Evolutionary conservation across 2,797 vertebrate species (phyloP).

Genomic region (Anguilla anguilla): DNA sequence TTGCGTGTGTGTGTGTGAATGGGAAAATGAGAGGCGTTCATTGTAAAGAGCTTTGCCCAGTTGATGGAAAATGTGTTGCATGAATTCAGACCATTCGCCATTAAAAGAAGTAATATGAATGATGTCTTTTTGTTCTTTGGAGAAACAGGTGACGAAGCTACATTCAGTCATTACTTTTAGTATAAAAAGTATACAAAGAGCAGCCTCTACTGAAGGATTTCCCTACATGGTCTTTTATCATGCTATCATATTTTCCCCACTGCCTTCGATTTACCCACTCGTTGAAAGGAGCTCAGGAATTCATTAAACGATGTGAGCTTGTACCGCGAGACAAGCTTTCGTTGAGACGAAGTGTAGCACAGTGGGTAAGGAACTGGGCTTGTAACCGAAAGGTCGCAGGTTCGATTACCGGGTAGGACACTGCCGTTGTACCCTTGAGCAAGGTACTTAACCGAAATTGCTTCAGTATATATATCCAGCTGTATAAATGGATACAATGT

Average conservation of each 20-base stretch:
- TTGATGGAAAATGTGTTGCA: no score
- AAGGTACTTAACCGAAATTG: no score
- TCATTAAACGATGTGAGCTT: not conserved
- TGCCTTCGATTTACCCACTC: not conserved
- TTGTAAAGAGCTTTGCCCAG: no score
- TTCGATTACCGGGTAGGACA: no score
- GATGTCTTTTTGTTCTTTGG: not conserved
- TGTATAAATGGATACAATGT: no score
- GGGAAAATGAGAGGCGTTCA: no score
- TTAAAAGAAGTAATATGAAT: not conserved
- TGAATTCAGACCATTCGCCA: not conserved
- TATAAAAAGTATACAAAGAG: not conserved
- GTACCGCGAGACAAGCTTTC: not conserved
- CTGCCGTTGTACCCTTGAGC: no score
- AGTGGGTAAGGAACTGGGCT: no score
- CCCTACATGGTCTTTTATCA: no score
- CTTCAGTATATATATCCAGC: no score
- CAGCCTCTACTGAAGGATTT: not conserved
- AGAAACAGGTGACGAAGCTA: not conserved
- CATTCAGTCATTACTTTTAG: not conserved
- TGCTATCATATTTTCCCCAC: not conserved
- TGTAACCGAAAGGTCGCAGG: no score
- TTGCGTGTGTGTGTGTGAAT: no score
- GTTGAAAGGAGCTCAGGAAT: not conserved
- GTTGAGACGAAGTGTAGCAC: not conserved